Evolutionary conservation across 2,888 invertebrate species (phyloP).

Genomic region (Gonocerus acuteangulatus): DNA sequence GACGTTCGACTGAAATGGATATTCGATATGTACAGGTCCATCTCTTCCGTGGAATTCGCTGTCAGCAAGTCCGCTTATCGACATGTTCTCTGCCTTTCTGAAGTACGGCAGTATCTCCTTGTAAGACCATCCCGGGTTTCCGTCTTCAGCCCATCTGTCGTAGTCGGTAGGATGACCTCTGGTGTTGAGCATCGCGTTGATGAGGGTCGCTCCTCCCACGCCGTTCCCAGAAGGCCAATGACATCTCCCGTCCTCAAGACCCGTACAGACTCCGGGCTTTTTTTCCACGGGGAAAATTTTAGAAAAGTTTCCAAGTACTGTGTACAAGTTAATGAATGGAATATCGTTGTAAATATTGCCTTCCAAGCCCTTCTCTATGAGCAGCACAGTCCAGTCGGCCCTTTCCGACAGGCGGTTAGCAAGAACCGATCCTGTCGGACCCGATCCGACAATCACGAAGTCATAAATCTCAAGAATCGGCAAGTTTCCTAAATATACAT

Average conservation of each 20-base stretch:
- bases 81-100: constrained; percentile 37
- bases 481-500: constrained; percentile 35
- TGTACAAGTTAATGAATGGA: constrained; percentile 59
- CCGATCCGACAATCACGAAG: constrained; percentile 57
- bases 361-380: constrained; percentile 70
- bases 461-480: constrained; percentile 48
- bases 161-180: constrained; percentile 44
- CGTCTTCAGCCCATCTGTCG: constrained; percentile 43
- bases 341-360: constrained; percentile 71
- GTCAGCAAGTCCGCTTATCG: constrained; percentile 34
- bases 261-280: constrained; percentile 49
- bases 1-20: constrained; percentile 56
- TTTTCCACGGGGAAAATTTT: constrained; percentile 69
- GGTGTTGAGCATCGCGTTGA: constrained; percentile 46
- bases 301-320: constrained; percentile 54
- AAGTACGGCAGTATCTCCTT: constrained; percentile 39
- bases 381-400: constrained; percentile 56
- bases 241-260: constrained; percentile 47
- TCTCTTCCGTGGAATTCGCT: constrained; percentile 54
- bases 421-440: constrained; percentile 54
- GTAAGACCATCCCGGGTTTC: constrained; percentile 39
- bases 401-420: constrained; percentile 73
- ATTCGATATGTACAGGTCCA: constrained; percentile 61
- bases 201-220: constrained; percentile 45
- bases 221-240: constrained; percentile 72